Evolutionary conservation across 1,140 invertebrate genomes (phyloP).

Genomic region (Platorchestia sp.): DNA sequence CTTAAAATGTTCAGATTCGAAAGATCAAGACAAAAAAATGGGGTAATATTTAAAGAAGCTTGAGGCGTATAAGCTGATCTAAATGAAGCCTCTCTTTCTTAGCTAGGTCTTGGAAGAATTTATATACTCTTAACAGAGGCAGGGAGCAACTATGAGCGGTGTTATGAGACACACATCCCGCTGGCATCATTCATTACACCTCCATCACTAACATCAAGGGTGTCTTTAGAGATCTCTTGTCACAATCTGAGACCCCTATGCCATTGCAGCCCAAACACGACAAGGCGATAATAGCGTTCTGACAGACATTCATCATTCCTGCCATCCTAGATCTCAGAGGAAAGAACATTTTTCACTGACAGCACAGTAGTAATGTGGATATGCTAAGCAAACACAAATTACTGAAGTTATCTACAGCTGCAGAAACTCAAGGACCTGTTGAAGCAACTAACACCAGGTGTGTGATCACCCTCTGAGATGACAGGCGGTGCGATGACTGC

Average conservation of each 20-base stretch:
- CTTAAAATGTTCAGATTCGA: not conserved
- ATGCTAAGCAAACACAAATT: not conserved
- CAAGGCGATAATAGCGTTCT: not conserved
- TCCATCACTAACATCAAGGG: not conserved
- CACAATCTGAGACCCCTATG: not conserved
- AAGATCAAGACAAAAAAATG: too few relatives aligned
- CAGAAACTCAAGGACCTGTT: not conserved
- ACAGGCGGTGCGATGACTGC: not conserved
- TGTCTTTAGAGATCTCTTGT: not conserved
- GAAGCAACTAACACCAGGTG: not conserved
- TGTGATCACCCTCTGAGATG: not conserved
- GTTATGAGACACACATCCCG: not conserved
- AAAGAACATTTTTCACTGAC: not conserved
- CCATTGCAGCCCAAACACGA: not conserved
- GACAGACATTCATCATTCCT: not conserved
- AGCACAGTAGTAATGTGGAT: not conserved
- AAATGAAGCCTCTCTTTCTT: not conserved
- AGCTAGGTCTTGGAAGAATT: not conserved
- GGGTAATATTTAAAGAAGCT: not conserved
- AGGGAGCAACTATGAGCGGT: too few relatives aligned
- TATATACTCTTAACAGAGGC: not conserved
- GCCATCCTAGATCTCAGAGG: not conserved
- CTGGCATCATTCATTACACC: not conserved
- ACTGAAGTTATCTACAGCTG: not conserved
- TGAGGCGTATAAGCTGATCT: not conserved